Percentiles rank a stretch among this genome's conserved stretches.
Conservation (phyloP, 2,113 vertebrate species). For the Cavia porcellus region DNA sequence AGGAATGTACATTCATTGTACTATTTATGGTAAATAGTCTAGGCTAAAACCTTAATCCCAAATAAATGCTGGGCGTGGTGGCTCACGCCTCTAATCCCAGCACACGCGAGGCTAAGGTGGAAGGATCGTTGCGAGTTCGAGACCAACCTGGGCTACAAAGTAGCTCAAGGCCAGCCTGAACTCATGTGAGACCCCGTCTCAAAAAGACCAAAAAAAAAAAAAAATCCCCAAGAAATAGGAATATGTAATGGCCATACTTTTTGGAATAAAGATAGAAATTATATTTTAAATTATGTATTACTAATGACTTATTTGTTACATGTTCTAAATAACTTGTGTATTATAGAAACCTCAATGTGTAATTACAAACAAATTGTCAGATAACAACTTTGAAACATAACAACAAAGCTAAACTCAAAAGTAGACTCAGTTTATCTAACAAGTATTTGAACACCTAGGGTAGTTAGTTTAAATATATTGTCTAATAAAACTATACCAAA, state of each 20-base stretch:
- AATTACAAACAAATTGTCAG: not conserved
- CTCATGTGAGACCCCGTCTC: no score
- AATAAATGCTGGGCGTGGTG: no score
- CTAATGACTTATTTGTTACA: not conserved
- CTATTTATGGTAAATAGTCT: not conserved
- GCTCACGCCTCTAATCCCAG: no score
- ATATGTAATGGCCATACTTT: not conserved
- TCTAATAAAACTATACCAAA: not conserved
- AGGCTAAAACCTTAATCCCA: not conserved
- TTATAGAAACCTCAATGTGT: not conserved
- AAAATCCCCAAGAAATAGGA: not conserved
- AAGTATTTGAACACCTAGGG: not conserved
- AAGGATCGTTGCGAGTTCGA: no score
- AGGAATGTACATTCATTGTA: not conserved
- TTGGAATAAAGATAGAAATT: constrained; percentile 8
- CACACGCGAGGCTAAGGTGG: no score
- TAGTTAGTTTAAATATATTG: not conserved
- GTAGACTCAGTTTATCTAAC: not conserved
- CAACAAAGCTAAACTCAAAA: not conserved
- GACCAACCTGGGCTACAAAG: no score
- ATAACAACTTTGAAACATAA: not conserved
- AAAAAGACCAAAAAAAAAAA: no score
- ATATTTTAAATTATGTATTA: not conserved
- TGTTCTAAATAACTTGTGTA: not conserved
- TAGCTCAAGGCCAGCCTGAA: no score